Evolutionary conservation across 2,797 vertebrate genomes (phyloP).

Genomic region (Cichlasoma orientale): DNA sequence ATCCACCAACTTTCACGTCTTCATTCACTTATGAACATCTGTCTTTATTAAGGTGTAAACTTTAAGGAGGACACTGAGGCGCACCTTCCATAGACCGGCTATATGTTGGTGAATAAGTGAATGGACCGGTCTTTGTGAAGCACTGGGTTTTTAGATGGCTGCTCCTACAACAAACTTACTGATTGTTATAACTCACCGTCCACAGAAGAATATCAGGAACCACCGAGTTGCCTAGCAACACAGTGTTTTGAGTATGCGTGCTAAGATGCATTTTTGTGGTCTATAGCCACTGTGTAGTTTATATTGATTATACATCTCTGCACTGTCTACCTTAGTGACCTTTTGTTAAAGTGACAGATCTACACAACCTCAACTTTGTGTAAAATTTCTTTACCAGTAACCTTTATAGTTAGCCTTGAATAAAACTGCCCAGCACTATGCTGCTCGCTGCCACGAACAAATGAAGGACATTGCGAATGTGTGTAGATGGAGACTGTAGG

Average conservation of each 20-base stretch:
- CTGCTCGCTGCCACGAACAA: conserved; percentile 18
- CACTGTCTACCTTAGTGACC: not conserved
- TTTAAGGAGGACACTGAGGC: not conserved
- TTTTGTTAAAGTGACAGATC: not conserved
- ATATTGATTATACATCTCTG: not conserved
- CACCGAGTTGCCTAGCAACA: conserved; percentile 17
- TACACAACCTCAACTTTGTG: not conserved
- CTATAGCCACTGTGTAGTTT: not conserved
- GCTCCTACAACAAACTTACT: not conserved
- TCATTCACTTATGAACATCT: not conserved
- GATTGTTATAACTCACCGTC: not conserved
- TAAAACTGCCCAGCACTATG: not conserved
- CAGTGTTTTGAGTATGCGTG: not conserved
- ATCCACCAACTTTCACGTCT: not conserved
- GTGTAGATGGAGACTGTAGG: conserved; percentile 51
- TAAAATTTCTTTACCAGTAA: not conserved
- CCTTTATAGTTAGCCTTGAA: not conserved
- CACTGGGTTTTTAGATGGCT: not conserved
- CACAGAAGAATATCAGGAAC: not conserved
- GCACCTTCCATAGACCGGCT: not conserved
- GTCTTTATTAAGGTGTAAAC: not conserved
- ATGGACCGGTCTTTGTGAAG: too few species aligned
- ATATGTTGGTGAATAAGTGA: not conserved
- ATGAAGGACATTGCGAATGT: conserved; percentile 62
- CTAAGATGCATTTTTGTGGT: not conserved